Evolutionary conservation across 2,888 invertebrate species (phyloP).

Genomic region (Platycnemis pennipes): DNA sequence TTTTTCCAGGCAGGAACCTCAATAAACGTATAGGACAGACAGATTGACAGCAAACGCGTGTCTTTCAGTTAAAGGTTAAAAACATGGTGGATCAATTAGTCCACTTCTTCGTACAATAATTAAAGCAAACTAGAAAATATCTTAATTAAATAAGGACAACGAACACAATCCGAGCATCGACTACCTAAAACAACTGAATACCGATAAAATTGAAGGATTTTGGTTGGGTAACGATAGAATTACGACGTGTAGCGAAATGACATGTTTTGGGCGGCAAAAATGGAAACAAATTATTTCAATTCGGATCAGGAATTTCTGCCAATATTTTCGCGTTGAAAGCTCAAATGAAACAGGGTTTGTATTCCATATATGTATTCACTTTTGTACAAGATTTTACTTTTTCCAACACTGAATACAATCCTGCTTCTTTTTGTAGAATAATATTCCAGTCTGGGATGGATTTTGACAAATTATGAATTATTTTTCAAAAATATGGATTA

Average conservation of each 20-base stretch:
- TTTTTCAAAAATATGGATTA: too few relatives aligned
- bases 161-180: not conserved
- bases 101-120: not conserved
- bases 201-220: not conserved
- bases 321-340: not conserved
- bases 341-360: too few relatives aligned
- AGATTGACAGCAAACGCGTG: not conserved
- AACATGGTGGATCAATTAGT: too few relatives aligned
- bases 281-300: not conserved
- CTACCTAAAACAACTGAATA: not conserved
- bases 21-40: not conserved
- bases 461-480: too few relatives aligned
- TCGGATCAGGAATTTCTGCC: not conserved
- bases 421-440: too few relatives aligned
- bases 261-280: conserved; percentile 14
- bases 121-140: not conserved
- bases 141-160: conserved; percentile 24
- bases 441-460: too few relatives aligned
- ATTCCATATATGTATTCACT: too few relatives aligned
- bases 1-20: not conserved
- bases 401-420: too few relatives aligned
- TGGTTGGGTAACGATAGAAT: not conserved
- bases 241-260: not conserved
- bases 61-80: not conserved
- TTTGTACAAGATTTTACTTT: too few relatives aligned